Conservation (phyloP, 1,140 invertebrate species). For the Calliopsis andreniformis region DNA sequence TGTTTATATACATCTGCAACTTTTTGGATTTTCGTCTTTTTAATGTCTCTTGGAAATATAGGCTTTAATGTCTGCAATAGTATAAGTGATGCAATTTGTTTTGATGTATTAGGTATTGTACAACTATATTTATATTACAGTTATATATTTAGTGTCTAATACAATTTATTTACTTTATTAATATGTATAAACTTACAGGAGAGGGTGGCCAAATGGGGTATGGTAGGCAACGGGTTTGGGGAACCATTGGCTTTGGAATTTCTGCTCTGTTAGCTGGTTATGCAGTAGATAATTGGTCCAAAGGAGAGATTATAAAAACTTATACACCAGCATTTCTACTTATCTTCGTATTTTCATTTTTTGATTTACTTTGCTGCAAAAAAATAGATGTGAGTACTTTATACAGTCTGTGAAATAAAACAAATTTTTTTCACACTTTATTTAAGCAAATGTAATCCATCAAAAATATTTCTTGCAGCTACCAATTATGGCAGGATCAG, state of each 20-base stretch:
- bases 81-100: constrained; percentile 90
- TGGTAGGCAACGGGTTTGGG: constrained; percentile 89
- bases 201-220: constrained; percentile 85
- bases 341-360: constrained; percentile 83
- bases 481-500: constrained; percentile 84
- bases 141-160: constrained; percentile 3
- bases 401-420: background rate
- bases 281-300: constrained; percentile 83
- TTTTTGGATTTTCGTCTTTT: constrained; percentile 88
- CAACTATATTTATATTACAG: constrained; percentile 32
- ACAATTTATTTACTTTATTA: background rate
- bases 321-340: constrained; percentile 87
- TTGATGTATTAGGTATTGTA: constrained; percentile 87
- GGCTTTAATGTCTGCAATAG: constrained; percentile 89
- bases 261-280: constrained; percentile 86
- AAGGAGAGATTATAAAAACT: constrained; percentile 81
- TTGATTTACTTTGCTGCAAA: constrained; percentile 85
- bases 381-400: constrained; percentile 82
- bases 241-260: constrained; percentile 88
- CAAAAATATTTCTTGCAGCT: constrained; percentile 80
- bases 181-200: constrained; percentile 73
- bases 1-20: constrained; percentile 82
- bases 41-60: constrained; percentile 87
- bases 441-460: background rate
- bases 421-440: constrained; percentile 7